Conservation (phyloP, 2,113 vertebrate species). For the Meriones unguiculatus region DNA sequence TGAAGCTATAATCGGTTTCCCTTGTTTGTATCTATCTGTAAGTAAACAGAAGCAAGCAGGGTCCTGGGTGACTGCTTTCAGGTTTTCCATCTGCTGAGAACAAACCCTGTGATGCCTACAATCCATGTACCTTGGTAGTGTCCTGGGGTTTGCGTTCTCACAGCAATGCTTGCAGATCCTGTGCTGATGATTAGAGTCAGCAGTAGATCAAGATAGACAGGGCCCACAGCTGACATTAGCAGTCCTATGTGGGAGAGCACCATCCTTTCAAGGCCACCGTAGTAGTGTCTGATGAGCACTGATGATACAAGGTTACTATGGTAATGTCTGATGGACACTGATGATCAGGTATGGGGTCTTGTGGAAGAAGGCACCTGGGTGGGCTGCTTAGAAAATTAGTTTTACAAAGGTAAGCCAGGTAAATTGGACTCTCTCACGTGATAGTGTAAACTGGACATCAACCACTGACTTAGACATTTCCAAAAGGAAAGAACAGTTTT, state of each 20-base stretch:
- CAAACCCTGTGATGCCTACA: neutral
- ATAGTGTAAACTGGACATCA: neutral
- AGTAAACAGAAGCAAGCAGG: neutral
- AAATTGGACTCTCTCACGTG: neutral
- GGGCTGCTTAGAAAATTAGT: neutral
- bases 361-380: neutral
- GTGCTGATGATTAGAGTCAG: neutral
- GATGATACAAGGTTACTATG: neutral
- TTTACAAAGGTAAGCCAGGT: neutral
- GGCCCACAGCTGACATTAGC: neutral
- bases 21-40: neutral
- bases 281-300: neutral
- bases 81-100: neutral
- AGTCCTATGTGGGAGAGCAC: neutral
- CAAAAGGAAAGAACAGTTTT: neutral
- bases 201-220: neutral
- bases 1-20: neutral
- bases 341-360: neutral
- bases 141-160: neutral
- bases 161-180: neutral
- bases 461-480: neutral
- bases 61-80: neutral
- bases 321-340: neutral
- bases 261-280: neutral
- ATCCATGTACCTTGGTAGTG: neutral